Percentiles rank a stretch among this genome's conserved stretches.
phyloP scores from a whole-genome alignment of 2,888 invertebrate genomes.

The Papilio demoleus region DNA sequence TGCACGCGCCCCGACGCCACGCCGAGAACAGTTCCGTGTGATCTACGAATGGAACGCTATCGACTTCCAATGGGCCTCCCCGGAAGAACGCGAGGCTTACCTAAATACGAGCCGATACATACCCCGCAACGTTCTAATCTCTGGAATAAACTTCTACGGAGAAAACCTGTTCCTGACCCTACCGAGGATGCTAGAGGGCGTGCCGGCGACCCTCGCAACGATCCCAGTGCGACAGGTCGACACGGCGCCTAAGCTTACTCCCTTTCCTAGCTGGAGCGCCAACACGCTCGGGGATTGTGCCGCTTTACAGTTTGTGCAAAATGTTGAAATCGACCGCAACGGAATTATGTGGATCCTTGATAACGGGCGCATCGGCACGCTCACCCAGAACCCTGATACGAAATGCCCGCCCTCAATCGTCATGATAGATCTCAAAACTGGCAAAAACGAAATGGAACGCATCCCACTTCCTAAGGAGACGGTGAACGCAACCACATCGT shows the following conservation, averaged over 20 bases:
- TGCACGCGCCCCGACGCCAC: slow-evolving; percentile 61
- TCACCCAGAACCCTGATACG: slow-evolving; percentile 77
- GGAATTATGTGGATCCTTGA: slow-evolving; percentile 88
- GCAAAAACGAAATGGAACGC: slow-evolving; percentile 81
- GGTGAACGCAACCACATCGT: slow-evolving; percentile 82
- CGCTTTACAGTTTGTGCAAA: slow-evolving; percentile 89
- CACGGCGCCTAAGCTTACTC: slow-evolving; percentile 84
- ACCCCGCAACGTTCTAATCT: slow-evolving; percentile 86
- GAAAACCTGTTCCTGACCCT: slow-evolving; percentile 87
- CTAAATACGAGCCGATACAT: slow-evolving; percentile 84
- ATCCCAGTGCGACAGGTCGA: slow-evolving; percentile 78
- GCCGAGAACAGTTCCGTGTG: slow-evolving; percentile 85
- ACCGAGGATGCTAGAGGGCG: slow-evolving; percentile 87
- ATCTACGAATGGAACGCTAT: slow-evolving; percentile 89
- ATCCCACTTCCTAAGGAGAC: slow-evolving; percentile 85
- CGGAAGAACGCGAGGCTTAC: slow-evolving; percentile 80
- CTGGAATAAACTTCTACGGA: slow-evolving; percentile 87
- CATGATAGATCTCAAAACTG: slow-evolving; percentile 85
- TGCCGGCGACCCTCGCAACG: slow-evolving; percentile 87
- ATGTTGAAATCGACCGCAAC: slow-evolving; percentile 87
- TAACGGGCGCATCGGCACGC: slow-evolving; percentile 86
- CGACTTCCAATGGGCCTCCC: slow-evolving; percentile 87
- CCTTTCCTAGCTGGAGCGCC: slow-evolving; percentile 89
- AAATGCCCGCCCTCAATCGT: slow-evolving; percentile 88
- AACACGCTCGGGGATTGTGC: slow-evolving; percentile 87